Conservation (phyloP, 2,888 invertebrate genomes). For the Pediacus dermestoides region DNA sequence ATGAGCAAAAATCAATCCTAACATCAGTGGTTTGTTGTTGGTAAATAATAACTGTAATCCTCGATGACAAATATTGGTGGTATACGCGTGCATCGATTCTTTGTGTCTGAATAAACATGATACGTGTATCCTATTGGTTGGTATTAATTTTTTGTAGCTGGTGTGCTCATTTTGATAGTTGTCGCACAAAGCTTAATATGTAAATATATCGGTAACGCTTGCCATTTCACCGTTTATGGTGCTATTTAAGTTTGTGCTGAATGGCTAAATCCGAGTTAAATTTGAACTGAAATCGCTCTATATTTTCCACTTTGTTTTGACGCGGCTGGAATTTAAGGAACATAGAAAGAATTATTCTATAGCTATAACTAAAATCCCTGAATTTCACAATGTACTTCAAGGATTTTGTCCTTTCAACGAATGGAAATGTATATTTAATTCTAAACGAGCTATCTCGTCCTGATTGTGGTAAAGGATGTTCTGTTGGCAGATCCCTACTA, state of each 20-base stretch:
- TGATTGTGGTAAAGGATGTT: conserved; percentile 8
- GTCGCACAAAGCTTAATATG: conserved; percentile 1
- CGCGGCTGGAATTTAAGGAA: conserved; percentile 3
- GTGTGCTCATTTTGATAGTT: too few relatives aligned
- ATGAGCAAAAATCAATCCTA: too few relatives aligned
- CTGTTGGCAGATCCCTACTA: conserved; percentile 5
- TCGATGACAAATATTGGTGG: too few relatives aligned
- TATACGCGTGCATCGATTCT: too few relatives aligned
- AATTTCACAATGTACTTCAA: conserved; percentile 7
- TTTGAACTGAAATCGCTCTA: conserved; percentile 2
- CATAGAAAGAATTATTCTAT: conserved; percentile 5
- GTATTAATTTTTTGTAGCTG: too few relatives aligned
- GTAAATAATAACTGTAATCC: too few relatives aligned
- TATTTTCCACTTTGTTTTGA: conserved; percentile 6
- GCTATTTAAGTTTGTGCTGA: conserved; percentile 6
- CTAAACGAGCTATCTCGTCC: conserved; percentile 7
- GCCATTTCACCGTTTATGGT: conserved; percentile 1
- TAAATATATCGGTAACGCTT: conserved; percentile 1
- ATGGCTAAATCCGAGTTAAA: not conserved
- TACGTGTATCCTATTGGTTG: too few relatives aligned
- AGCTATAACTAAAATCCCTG: conserved; percentile 6
- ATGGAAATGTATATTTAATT: conserved; percentile 9
- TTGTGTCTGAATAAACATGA: too few relatives aligned
- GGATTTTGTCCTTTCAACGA: conserved; percentile 9
- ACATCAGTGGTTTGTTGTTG: too few relatives aligned